Conservation (phyloP, 2,113 vertebrate genomes). For the Gopherus evgoodei region DNA sequence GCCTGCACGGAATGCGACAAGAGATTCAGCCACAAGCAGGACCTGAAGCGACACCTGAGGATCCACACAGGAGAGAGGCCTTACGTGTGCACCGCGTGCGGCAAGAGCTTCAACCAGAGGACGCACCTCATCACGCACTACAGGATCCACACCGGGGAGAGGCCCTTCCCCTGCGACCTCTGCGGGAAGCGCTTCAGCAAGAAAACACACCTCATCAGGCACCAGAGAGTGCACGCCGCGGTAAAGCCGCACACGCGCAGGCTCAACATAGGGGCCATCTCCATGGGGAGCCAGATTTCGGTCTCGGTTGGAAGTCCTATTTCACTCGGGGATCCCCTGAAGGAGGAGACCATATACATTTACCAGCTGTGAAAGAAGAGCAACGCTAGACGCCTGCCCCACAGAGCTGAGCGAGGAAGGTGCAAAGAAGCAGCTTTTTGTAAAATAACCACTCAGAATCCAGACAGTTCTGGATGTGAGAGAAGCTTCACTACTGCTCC, state of each 20-base stretch:
- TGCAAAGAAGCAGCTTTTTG: no score
- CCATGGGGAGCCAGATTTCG: neutral
- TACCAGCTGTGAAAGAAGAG: no score
- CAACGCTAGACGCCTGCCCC: no score
- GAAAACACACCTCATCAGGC: neutral
- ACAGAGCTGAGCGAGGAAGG: no score
- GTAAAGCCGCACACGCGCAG: neutral
- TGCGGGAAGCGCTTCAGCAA: neutral
- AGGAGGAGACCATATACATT: no score
- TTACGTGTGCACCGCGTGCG: conserved; percentile 68
- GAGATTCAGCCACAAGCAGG: conserved; percentile 72
- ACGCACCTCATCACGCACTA: no score
- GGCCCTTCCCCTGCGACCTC: neutral
- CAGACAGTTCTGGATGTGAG: no score
- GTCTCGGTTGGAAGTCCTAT: no score
- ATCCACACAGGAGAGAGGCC: conserved; percentile 81
- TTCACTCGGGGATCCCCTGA: no score
- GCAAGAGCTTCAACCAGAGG: conserved; percentile 76
- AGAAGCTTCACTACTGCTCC: no score
- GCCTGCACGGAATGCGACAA: conserved; percentile 73
- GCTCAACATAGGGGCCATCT: neutral
- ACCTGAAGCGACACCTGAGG: conserved; percentile 65
- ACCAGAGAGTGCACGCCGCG: neutral
- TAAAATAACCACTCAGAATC: no score
- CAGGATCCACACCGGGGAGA: neutral